Evolutionary conservation across 1,140 invertebrate species (phyloP).

Genomic region (Plectus sambesii): DNA sequence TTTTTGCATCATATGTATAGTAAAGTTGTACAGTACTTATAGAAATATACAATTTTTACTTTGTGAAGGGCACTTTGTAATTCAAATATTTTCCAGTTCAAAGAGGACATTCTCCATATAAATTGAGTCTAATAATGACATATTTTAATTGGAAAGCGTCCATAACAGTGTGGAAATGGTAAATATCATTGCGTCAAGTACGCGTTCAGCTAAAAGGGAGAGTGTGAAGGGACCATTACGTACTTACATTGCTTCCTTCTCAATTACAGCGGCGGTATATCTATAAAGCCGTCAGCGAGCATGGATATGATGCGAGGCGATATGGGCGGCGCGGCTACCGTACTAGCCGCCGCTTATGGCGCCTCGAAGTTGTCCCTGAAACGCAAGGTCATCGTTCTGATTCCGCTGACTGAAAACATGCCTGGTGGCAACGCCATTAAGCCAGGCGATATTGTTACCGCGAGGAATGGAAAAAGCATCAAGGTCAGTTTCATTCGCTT

Average conservation of each 20-base stretch:
- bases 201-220: not conserved
- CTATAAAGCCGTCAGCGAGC: slow-evolving; percentile 60
- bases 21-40: no score
- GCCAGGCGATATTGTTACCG: slow-evolving; percentile 70
- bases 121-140: no score
- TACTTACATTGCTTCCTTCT: not conserved
- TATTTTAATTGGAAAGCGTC: not conserved
- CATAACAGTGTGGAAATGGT: not conserved
- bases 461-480: slow-evolving; percentile 73
- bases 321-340: slow-evolving; percentile 76
- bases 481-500: no score
- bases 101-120: not conserved
- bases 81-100: not conserved
- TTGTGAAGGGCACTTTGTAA: not conserved
- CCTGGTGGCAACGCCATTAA: slow-evolving; percentile 68
- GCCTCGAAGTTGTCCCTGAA: slow-evolving; percentile 60
- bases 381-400: slow-evolving; percentile 61
- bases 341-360: slow-evolving; percentile 60
- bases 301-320: slow-evolving; percentile 78
- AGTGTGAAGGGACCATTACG: no score
- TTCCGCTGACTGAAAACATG: slow-evolving; percentile 76
- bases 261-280: slow-evolving; percentile 62
- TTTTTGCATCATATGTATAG: no score
- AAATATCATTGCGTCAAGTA: not conserved
- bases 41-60: no score